A percentile compares a stretch with the other conserved stretches of the same genome.
phyloP scores from a whole-genome alignment of 2,888 invertebrate genomes.

The Drosophila nr. fundita region DNA sequence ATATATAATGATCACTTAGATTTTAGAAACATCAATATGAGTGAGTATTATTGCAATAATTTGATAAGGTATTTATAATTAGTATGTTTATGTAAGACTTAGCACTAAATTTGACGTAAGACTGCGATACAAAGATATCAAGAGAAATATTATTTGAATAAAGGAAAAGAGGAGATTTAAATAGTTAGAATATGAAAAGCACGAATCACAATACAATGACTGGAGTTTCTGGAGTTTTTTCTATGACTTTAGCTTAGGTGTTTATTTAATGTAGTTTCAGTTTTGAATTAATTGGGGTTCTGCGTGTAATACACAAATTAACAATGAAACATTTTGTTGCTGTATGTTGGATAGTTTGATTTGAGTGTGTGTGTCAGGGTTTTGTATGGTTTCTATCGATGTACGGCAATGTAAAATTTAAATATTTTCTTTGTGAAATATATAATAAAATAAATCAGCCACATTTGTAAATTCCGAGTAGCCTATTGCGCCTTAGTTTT shows the following conservation, averaged over 20 bases:
- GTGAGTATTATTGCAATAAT: background rate
- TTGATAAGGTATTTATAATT: background rate
- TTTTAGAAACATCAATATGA: background rate
- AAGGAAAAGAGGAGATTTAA: background rate
- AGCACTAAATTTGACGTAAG: background rate
- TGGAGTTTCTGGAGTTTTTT: background rate
- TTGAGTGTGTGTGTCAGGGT: background rate
- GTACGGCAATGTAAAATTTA: slow-evolving; percentile 55
- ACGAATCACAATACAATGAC: background rate
- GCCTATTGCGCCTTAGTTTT: slow-evolving; percentile 3
- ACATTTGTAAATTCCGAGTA: slow-evolving; percentile 2
- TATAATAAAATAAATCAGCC: slow-evolving; percentile 30
- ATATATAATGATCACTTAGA: background rate
- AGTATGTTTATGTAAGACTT: background rate
- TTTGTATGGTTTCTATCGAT: slow-evolving; percentile 20
- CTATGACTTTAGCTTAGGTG: background rate
- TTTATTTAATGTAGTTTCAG: background rate
- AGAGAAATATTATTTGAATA: slow-evolving; percentile 1
- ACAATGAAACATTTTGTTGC: background rate
- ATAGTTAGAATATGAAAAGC: background rate
- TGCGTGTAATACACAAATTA: background rate
- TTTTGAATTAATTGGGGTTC: background rate
- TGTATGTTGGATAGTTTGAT: background rate
- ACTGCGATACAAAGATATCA: background rate
- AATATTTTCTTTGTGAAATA: background rate